Base-by-base conservation (phyloP, 2,113 vertebrate genomes). In the Micronycteris hirsuta region DNA sequence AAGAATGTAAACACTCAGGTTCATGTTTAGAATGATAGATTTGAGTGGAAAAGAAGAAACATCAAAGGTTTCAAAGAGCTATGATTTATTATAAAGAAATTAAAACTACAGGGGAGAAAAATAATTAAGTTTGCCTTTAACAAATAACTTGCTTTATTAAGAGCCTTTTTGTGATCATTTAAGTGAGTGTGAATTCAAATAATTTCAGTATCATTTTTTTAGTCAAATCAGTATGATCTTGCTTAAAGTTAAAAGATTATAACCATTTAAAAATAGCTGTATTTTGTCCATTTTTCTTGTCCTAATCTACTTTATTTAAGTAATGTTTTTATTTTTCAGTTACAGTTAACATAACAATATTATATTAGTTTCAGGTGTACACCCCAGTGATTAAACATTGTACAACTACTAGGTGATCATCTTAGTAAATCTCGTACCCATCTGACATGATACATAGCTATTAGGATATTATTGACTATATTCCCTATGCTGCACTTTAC, bases 81-180 rank as follows among this genome's bases (percentile, higher is more conserved):
- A 71, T 89, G 41, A 77, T 73, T 77, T 89, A 58, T 73, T 93
- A 52, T 78, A 94, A 92, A 63, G 56, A 78, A 96, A 86, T 85
- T 7, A 82, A 93, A 94, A 63, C 16, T 61, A 52, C 16, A 65
- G 24, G 41, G 26, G 3, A 80, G 20, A 87, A 89, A 73, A 6
- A 73, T 76, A 80, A 63, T 89, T 78, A 49, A 91, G 77, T 82
- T 67, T 93, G n/a, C 26, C 28, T 93, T 92, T 93, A 71, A 81
- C 31, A 87, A 92, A 82, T 84, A 94, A 70, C 22, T 76, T 86
- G 16, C 26, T 24, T 67, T 80, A n/a, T 91, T 58, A 68, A 82
- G 31, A 83, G 65, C 41, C 24, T 71, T 71, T 81, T 80, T 36
- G 38, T 47, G 54, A 20, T 47, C 15, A 67, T 89, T 83, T 5